A percentile compares a stretch with the other conserved stretches of the same genome.
Conservation (phyloP, 2,888 invertebrate species). For the Argyresthia albistria region DNA sequence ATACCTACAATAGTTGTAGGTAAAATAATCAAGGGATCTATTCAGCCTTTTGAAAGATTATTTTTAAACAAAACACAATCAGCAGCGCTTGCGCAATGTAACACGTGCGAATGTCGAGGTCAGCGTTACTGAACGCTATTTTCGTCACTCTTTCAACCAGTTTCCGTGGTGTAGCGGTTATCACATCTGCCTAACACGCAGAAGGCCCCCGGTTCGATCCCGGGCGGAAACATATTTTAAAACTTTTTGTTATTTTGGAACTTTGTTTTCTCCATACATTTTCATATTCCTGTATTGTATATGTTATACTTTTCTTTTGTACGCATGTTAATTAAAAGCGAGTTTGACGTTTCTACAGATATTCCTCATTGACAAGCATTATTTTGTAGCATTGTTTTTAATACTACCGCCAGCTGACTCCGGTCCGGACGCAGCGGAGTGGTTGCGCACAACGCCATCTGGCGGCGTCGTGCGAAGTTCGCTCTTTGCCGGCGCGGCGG, state of each 20-base stretch:
- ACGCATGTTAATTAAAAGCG: too few relatives aligned
- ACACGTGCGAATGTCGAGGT: neutral
- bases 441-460: neutral
- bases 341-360: too few relatives aligned
- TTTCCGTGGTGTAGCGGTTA: slow-evolving; percentile 91
- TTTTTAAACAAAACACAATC: too few relatives aligned
- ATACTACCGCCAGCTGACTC: neutral
- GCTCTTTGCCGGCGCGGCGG: neutral
- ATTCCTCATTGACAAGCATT: too few relatives aligned
- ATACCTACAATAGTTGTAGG: too few relatives aligned
- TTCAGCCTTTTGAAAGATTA: too few relatives aligned
- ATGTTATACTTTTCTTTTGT: neutral
- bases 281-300: neutral
- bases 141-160: slow-evolving; percentile 14
- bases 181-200: slow-evolving; percentile 85
- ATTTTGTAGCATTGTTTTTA: too few relatives aligned
- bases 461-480: neutral
- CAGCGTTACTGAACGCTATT: too few relatives aligned
- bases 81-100: too few relatives aligned
- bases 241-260: slow-evolving; percentile 26
- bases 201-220: slow-evolving; percentile 69
- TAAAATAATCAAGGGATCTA: too few relatives aligned
- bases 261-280: slow-evolving; percentile 7
- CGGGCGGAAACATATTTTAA: slow-evolving; percentile 65
- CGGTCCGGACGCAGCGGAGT: neutral